These are phyloP conservation scores for Gadopsis marmoratus DNA, from an alignment of 2,797 vertebrate species.

Conservation along the genomic window DNA sequence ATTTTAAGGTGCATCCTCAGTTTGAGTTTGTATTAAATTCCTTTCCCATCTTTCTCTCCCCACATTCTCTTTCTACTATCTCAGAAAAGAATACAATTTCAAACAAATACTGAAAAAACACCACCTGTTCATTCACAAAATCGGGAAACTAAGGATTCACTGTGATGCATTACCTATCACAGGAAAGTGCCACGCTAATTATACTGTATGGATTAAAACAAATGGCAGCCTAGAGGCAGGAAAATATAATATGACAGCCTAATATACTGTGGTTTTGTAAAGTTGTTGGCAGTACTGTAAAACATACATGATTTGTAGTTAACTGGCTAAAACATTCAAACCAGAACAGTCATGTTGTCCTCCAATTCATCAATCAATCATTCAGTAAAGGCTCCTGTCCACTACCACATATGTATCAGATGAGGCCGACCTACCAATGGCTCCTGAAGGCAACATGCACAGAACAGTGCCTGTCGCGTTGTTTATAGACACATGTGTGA, in stretches of 20 bases:
- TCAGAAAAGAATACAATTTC: neutral
- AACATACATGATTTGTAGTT: neutral
- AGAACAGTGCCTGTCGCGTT: slow-evolving; percentile 87
- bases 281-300: neutral
- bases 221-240: neutral
- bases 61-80: neutral
- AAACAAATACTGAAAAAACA: neutral
- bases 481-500: slow-evolving; percentile 25
- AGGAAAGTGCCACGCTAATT: neutral
- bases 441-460: slow-evolving; percentile 88
- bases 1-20: neutral
- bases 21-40: neutral
- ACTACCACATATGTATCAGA: neutral
- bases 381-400: neutral
- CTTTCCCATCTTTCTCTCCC: neutral
- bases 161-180: neutral
- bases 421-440: slow-evolving; percentile 85
- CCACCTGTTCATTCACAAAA: neutral
- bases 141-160: neutral
- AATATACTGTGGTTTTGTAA: neutral
- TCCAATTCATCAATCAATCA: neutral
- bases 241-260: neutral
- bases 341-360: neutral
- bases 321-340: neutral
- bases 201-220: neutral